Evolutionary conservation across 2,797 vertebrate genomes (phyloP), one percentile per base, ranked within the genome.

Genomic region (Ctenochaetus hawaiiensis): DNA sequence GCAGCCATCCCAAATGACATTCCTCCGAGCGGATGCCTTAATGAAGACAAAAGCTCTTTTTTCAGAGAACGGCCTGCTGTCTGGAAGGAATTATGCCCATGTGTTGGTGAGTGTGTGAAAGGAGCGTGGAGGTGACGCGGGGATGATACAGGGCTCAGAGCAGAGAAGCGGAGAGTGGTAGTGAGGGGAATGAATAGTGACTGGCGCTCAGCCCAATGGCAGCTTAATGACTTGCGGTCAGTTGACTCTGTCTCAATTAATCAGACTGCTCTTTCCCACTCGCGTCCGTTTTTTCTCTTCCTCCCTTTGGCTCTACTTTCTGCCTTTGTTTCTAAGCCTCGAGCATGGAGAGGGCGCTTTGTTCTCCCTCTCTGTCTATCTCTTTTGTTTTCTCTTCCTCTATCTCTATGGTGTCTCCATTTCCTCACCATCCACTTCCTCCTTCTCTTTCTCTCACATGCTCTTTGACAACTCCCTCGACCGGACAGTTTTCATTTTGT

Each of bases 171-270:
- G 39, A 80, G 73, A 89, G 80, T 63, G 67, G 52, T 83, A 26
- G 67, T 91, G 87, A 92, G 72, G 78, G 81, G 84, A 91, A 95
- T 93, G 86, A 93, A 87, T 90, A 93, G 89, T 93, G 93, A 95
- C 92, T 91, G 88, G 88, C 80, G 62, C 87, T 92, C 87, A 81
- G 90, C 91, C 93, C 89, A 89, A 80, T 91, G 90, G 91, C 90
- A 77, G 90, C 92, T 93, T 94, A 94, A 95, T 94, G 91, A 93
- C 91, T 93, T 91, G 93, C 87, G 91, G 92, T 94, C 90, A 93
- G 91, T 91, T 91, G 89, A 89, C 88, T 94, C 93, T 91, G 92
- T 94, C 92, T 95, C 92, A 93, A 91, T 94, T 93, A 93, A 94
- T 94, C 91, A 92, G 89, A 87, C 86, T 88, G 86, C 91, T 93